Conservation (phyloP, 2,797 vertebrate species). For the Tolypeutes matacus region DNA sequence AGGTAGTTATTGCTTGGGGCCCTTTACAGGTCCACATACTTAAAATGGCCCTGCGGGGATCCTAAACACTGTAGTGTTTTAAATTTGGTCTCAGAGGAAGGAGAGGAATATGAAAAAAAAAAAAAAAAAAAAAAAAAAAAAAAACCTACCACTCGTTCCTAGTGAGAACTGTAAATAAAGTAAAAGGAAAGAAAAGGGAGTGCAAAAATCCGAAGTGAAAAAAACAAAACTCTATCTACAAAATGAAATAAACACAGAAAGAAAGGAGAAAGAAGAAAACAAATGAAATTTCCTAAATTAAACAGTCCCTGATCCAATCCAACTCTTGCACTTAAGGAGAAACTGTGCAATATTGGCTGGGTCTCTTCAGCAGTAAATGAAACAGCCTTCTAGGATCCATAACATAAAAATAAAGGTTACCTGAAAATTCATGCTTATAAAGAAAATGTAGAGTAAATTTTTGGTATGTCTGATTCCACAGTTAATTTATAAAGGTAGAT, state of each 20-base stretch:
- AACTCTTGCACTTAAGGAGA: conserved; percentile 70
- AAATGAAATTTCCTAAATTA: conserved; percentile 81
- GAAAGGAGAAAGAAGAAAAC: conserved; percentile 79
- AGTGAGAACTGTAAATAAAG: conserved; percentile 88
- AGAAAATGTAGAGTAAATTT: conserved; percentile 70
- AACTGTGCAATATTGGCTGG: conserved; percentile 56
- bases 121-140: conserved; percentile 83
- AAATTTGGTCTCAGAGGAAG: conserved; percentile 89
- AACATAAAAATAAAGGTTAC: conserved; percentile 66
- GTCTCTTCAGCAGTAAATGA: conserved; percentile 71
- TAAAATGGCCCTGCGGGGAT: conserved; percentile 90
- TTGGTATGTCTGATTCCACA: neutral
- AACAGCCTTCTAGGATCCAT: conserved; percentile 62
- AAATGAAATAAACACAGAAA: conserved; percentile 88
- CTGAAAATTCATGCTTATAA: conserved; percentile 59
- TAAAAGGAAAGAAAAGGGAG: conserved; percentile 86
- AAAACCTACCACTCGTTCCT: conserved; percentile 73
- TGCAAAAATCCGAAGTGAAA: conserved; percentile 86
- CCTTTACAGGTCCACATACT: conserved; percentile 91
- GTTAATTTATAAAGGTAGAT: conserved; percentile 69
- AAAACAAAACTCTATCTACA: conserved; percentile 86
- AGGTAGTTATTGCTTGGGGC: conserved; percentile 94
- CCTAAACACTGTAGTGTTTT: conserved; percentile 91
- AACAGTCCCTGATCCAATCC: neutral
- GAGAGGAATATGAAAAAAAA: conserved; percentile 88